A percentile compares a stretch with the other conserved stretches of the same genome.
Conservation (phyloP, 2,113 vertebrate species). For the Nipponia nippon region DNA sequence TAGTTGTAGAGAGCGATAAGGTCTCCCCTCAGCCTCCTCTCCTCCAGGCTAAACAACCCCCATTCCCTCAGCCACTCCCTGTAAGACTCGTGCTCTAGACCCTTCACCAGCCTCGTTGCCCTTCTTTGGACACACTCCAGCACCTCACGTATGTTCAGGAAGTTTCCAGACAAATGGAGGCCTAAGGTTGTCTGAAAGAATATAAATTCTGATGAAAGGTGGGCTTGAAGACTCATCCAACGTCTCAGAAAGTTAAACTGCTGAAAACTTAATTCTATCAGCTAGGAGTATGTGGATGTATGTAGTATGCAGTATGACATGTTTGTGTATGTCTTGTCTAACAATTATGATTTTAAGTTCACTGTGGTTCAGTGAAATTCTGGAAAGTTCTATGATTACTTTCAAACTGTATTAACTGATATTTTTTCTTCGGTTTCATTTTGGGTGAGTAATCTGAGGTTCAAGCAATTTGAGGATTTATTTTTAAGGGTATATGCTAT, state of each 20-base stretch:
- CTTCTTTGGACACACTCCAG: no score
- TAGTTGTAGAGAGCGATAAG: no score
- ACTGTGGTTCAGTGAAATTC: not conserved
- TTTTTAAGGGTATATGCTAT: not conserved
- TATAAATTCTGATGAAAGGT: not conserved
- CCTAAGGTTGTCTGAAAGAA: not conserved
- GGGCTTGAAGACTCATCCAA: not conserved
- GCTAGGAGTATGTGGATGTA: not conserved
- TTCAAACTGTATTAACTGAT: not conserved
- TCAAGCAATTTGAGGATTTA: not conserved
- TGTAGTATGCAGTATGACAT: no score
- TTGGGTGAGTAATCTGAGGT: not conserved
- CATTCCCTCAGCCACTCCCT: no score
- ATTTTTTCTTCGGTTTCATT: not conserved
- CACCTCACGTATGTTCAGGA: no score
- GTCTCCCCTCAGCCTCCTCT: no score
- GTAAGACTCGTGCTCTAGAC: no score
- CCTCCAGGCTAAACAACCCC: no score
- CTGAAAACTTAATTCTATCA: not conserved
- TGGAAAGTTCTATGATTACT: not conserved
- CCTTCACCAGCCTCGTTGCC: no score
- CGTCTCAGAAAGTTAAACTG: not conserved
- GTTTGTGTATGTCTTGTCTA: not conserved
- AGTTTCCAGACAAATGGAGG: not conserved
- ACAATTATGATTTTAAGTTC: not conserved